Conservation (phyloP, 2,113 vertebrate genomes). For the Girardinichthys multiradiatus region DNA sequence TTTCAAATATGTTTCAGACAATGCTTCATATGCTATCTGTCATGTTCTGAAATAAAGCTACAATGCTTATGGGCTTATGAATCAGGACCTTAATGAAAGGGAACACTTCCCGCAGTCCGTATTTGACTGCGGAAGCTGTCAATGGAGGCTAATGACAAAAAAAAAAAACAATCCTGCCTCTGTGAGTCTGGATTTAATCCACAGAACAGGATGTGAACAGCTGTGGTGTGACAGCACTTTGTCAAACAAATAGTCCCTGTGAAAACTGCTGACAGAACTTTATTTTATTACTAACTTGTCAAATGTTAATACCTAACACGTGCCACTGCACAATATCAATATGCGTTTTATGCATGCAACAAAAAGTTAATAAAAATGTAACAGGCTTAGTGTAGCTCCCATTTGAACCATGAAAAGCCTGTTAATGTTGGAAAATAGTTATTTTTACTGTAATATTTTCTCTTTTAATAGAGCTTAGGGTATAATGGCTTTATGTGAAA, state of each 20-base stretch:
- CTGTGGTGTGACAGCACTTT: slow-evolving; percentile 21
- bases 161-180: background rate
- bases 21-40: background rate
- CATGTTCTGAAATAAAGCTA: background rate
- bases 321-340: background rate
- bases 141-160: background rate
- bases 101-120: background rate
- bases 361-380: slow-evolving; percentile 10
- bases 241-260: slow-evolving; percentile 8
- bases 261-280: slow-evolving; percentile 18
- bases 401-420: slow-evolving; percentile 1
- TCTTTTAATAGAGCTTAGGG: background rate
- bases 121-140: background rate
- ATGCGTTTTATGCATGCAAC: background rate
- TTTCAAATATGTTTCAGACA: background rate
- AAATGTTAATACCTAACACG: slow-evolving; percentile 9
- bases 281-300: slow-evolving; percentile 19
- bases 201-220: slow-evolving; percentile 14
- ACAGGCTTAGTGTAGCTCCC: background rate
- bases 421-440: too few species aligned
- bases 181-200: background rate
- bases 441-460: background rate
- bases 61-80: background rate
- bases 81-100: slow-evolving; percentile 3
- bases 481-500: background rate